Evolutionary conservation across 2,888 invertebrate genomes (phyloP), one percentile per base, ranked within the genome.

Genomic region (Cremastobaeus sp.): DNA sequence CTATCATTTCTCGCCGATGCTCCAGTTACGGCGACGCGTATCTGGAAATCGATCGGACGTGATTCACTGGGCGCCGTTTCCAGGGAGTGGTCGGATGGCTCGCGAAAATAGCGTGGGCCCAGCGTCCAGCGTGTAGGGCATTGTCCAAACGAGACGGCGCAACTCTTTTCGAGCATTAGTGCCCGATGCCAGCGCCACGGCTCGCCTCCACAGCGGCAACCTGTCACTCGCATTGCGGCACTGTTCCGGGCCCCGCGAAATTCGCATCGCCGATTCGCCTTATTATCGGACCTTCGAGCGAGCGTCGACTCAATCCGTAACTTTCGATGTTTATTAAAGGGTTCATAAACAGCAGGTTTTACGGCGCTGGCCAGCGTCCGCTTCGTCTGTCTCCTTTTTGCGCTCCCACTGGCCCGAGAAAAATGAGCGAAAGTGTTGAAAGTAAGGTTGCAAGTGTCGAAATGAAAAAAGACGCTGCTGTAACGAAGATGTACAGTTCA

Each of bases 41-140:
- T 72, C 72, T 72, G 72, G 66, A 72, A 72, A 72, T 54, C 37
- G 15, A 59, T 62, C 59, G 47, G 50, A 39, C 37, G 55, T 72
- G 72, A 72, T 66, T 72, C 66, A 72, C 70, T 52, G 39, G 41
- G 17, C 17, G 12, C 28, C 14, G 37, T 43, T 59, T 45, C 65
- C 59, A 39, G 34, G 65, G 71, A 62, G 65, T 65, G 71, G 71
- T 52, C 55, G 35, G 18, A 25, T 41, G 39, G 18, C 37, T 55
- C 70, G 70, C 47, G 52, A 71, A 59, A 71, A 65, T 37, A 59
- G 71, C 64, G 71, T 71, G 59, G 71, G 71, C 52, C 34, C 48
- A 9, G n/a, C n/a, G n/a, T n/a, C n/a, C n/a, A 59, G 45, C 37
- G 17, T 28, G 15, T 20, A 20, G 57, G 64, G 55, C 52, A 71